Conservation (phyloP, 2,797 vertebrate genomes). For the Darevskia nairensis region DNA sequence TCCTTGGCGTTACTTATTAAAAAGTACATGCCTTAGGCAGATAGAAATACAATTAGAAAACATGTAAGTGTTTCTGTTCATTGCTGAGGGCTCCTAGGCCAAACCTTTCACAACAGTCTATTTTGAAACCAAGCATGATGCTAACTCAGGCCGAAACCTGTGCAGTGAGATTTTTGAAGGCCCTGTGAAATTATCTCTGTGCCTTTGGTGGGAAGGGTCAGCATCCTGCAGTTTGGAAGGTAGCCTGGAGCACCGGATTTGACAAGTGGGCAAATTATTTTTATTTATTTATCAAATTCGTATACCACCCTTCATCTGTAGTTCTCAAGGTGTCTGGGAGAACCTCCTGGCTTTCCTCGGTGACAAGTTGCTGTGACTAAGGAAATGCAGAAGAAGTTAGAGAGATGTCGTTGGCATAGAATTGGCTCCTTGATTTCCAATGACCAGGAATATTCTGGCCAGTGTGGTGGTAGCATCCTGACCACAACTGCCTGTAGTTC, state of each 20-base stretch:
- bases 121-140: background rate
- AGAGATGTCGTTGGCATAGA: background rate
- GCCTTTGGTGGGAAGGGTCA: background rate
- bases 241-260: background rate
- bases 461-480: background rate
- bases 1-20: constrained; percentile 9
- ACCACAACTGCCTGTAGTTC: background rate
- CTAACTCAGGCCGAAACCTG: too few species aligned
- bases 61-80: background rate
- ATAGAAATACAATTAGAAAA: background rate
- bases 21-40: background rate
- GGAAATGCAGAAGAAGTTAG: background rate
- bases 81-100: background rate
- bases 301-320: too few species aligned
- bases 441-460: too few species aligned
- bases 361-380: background rate
- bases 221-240: background rate
- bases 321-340: background rate
- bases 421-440: background rate
- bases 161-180: background rate
- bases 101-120: background rate
- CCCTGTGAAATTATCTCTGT: background rate
- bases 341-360: too few species aligned
- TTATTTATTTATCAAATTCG: too few species aligned
- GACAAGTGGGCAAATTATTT: background rate